These are phyloP conservation scores for Drosophila austrosaltans DNA, from an alignment of 2,888 invertebrate genomes.

Conservation along the genomic window DNA sequence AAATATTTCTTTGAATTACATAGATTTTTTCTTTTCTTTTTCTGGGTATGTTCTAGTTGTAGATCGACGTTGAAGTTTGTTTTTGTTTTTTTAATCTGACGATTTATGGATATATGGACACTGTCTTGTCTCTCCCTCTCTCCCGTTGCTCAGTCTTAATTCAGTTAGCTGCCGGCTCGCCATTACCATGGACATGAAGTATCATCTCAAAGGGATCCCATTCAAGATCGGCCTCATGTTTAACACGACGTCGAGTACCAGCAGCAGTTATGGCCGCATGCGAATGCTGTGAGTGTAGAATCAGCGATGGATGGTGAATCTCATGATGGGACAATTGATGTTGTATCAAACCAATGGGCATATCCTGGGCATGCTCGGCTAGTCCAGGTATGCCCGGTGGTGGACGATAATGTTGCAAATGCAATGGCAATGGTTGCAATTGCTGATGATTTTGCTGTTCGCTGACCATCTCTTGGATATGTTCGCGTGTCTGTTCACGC, in stretches of 20 bases:
- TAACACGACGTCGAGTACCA: slow-evolving; percentile 66
- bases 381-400: slow-evolving; percentile 38
- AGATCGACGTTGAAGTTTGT: background rate
- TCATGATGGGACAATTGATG: slow-evolving; percentile 62
- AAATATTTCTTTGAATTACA: background rate
- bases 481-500: slow-evolving; percentile 81
- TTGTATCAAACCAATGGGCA: slow-evolving; percentile 73
- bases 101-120: background rate
- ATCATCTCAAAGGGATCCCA: slow-evolving; percentile 82
- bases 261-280: slow-evolving; percentile 8
- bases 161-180: slow-evolving; percentile 78
- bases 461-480: slow-evolving; percentile 81
- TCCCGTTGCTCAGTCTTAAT: slow-evolving; percentile 56
- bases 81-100: background rate
- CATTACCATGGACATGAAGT: slow-evolving; percentile 79
- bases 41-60: background rate
- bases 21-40: background rate
- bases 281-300: slow-evolving; percentile 55
- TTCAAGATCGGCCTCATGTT: slow-evolving; percentile 79
- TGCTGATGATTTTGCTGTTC: slow-evolving; percentile 79
- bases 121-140: background rate
- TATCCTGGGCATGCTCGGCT: slow-evolving; percentile 70
- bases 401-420: slow-evolving; percentile 61
- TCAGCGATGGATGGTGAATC: slow-evolving; percentile 53
- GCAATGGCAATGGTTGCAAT: slow-evolving; percentile 58